Evolutionary conservation across 2,113 vertebrate genomes (phyloP).

Genomic region (Tachysurus fulvidraco): DNA sequence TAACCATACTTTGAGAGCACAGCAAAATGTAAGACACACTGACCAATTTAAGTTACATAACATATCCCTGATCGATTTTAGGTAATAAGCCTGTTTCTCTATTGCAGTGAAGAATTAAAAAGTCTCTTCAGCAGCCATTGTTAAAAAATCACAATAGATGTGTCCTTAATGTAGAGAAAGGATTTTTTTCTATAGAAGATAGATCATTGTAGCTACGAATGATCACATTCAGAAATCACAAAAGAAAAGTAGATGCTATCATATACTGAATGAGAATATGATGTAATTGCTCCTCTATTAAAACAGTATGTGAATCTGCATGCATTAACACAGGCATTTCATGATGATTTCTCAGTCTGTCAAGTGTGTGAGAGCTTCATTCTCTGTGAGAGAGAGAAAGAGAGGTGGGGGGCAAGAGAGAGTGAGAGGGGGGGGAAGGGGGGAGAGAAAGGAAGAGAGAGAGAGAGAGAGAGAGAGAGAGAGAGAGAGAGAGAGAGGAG

Average conservation of each 20-base stretch:
- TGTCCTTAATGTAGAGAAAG: background rate
- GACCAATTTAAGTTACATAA: constrained; percentile 4
- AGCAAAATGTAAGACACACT: background rate
- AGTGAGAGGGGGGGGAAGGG: too few relatives aligned
- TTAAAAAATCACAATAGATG: background rate
- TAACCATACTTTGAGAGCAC: background rate
- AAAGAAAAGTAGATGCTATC: constrained; percentile 26
- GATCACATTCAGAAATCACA: background rate
- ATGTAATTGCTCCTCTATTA: constrained; percentile 22
- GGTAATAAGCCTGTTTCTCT: constrained; percentile 23
- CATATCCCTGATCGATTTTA: constrained; percentile 8
- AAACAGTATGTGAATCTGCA: constrained; percentile 7
- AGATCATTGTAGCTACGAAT: background rate
- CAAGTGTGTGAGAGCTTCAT: background rate
- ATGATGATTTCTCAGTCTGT: background rate
- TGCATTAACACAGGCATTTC: background rate
- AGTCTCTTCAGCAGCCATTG: background rate
- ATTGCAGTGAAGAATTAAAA: constrained; percentile 17
- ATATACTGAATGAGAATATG: background rate
- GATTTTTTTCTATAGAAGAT: background rate
- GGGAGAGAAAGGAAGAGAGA: too few relatives aligned
- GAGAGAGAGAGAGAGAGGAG: too few relatives aligned
- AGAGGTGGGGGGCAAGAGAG: too few relatives aligned
- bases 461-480: background rate
- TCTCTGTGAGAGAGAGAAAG: background rate